Conservation (phyloP, 1,140 invertebrate genomes). For the Trichomalopsis sarcophagae region DNA sequence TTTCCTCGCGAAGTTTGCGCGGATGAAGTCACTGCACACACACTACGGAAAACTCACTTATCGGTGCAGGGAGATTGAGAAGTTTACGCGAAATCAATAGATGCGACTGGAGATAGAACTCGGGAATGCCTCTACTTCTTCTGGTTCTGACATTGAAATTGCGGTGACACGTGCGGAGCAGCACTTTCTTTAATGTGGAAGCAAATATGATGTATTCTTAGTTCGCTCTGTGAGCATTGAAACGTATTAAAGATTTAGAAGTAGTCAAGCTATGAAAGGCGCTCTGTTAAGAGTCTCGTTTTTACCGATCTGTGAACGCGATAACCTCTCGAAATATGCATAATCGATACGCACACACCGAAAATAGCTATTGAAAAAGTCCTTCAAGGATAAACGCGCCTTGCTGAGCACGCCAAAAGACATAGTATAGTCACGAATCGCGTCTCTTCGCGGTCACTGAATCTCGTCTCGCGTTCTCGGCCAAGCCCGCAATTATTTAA, state of each 20-base stretch:
- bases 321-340: not conserved
- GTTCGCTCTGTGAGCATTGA: not conserved
- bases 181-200: too few relatives aligned
- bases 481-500: constrained; percentile 17
- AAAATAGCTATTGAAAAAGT: constrained; percentile 4
- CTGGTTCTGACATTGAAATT: not conserved
- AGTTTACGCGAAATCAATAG: not conserved
- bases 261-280: too few relatives aligned
- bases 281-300: not conserved
- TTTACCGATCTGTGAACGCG: not conserved
- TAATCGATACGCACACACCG: not conserved
- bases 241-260: not conserved
- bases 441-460: not conserved
- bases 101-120: not conserved
- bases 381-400: not conserved
- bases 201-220: too few relatives aligned
- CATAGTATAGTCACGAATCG: not conserved
- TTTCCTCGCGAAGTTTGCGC: too few relatives aligned
- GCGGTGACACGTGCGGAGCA: too few relatives aligned
- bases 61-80: not conserved
- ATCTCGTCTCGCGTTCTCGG: not conserved
- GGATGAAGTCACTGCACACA: not conserved
- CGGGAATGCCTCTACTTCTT: not conserved
- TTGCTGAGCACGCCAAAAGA: not conserved
- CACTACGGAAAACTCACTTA: too few relatives aligned